Evolutionary conservation across 2,888 invertebrate species (phyloP).

Genomic region (Cartodere bifasciata): DNA sequence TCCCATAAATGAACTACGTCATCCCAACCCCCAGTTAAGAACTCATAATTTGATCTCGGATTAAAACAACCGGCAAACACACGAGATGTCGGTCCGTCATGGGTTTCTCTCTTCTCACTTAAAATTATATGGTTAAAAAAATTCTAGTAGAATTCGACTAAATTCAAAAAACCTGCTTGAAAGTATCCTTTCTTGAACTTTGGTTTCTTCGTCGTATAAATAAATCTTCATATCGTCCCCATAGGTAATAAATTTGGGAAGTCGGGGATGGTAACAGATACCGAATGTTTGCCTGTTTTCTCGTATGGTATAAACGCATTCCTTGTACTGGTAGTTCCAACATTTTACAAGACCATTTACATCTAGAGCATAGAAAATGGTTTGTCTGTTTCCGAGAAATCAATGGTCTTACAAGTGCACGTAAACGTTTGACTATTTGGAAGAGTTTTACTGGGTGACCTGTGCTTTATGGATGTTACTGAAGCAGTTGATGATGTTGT

Average conservation of each 20-base stretch:
- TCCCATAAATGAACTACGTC: conserved; percentile 56
- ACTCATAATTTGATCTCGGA: conserved; percentile 49
- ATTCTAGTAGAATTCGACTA: too few relatives aligned
- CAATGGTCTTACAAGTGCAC: conserved; percentile 41
- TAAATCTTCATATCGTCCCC: conserved; percentile 51
- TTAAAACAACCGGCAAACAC: conserved; percentile 53
- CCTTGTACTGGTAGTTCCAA: conserved; percentile 52
- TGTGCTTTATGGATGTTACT: conserved; percentile 47
- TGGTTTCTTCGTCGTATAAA: conserved; percentile 57
- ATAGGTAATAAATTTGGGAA: conserved; percentile 44
- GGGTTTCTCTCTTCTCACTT: conserved; percentile 17
- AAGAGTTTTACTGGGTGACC: conserved; percentile 44
- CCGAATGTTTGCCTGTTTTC: conserved; percentile 54
- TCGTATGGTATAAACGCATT: conserved; percentile 50
- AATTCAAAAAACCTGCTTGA: conserved; percentile 42
- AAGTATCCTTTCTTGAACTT: conserved; percentile 48
- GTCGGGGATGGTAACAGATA: conserved; percentile 46
- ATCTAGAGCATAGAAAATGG: conserved; percentile 35
- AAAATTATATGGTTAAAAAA: too few relatives aligned
- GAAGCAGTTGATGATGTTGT: conserved; percentile 40
- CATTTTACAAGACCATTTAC: conserved; percentile 54
- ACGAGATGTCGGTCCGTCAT: conserved; percentile 49
- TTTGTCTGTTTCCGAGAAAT: not conserved
- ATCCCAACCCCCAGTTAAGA: conserved; percentile 58
- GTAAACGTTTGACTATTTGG: conserved; percentile 45